Evolutionary conservation across 2,113 vertebrate genomes (phyloP), one percentile per base, ranked within the genome.

Genomic region (Antennarius striatus): DNA sequence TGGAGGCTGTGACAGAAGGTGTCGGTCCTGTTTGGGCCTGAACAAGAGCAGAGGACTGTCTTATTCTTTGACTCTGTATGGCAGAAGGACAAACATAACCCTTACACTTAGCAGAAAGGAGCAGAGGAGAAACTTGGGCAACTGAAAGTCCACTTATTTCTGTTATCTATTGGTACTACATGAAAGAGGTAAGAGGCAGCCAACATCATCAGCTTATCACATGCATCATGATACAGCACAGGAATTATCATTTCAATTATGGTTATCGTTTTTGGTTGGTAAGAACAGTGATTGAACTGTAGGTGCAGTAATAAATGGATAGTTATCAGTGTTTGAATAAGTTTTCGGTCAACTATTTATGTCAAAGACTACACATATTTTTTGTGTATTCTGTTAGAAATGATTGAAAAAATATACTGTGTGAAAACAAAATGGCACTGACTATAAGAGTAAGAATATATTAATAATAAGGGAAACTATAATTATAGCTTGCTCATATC

Each of bases 1-100:
- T 94, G 83, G 91, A 95, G 95, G 96, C 95, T 89, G 93, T 92
- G 91, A 95, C 97, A 98, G 96, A 96, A 96, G 96, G 96, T 87
- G 39, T 58, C 89, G 87, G 90, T 92, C 89, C 79, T 56, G 83
- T 88, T 88, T 89, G 79, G 90, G 88, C 84, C 84, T 7, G 56
- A 80, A 77, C 81, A 83, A 77, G 88, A 90, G 73, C 78, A 65
- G 68, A 83, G 75, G 54, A 89, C 86, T 75, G 85, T 88, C 90
- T 91, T 90, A 86, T 86, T 87, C 84, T 89, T 88, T 85, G 91
- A 91, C 91, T 93, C 92, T 91, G 87, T 89, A 89, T 89, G 87
- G 85, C 84, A 73, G 89, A 86, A 92, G 89, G 91, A 82, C 92
- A 93, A 92, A 86, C 85, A 88, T 67, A 75, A 82, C 79, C 45